phyloP scores from a whole-genome alignment of 2,113 vertebrate genomes.

The Gallinago media region DNA sequence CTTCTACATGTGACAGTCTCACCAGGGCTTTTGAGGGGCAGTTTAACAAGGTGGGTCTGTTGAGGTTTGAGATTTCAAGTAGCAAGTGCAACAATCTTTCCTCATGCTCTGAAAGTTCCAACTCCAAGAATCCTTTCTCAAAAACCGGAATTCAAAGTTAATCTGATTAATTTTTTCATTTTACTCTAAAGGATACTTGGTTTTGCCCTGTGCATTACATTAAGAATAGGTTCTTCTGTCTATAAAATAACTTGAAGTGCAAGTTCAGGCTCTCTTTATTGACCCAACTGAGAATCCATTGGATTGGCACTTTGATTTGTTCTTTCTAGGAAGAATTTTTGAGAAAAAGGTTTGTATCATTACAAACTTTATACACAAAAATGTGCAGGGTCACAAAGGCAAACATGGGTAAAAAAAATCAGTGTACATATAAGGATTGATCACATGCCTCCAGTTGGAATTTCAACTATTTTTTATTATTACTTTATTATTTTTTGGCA shows the following conservation, averaged over 20 bases:
- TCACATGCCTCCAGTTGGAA: background rate
- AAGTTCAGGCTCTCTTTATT: background rate
- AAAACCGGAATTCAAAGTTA: conserved; percentile 25
- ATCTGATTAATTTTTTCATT: conserved; percentile 34
- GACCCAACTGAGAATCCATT: background rate
- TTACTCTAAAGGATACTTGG: background rate
- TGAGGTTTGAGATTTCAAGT: background rate
- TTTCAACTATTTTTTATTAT: background rate
- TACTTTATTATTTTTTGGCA: background rate
- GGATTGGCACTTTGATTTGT: background rate
- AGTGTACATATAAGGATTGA: background rate
- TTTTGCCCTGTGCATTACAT: background rate
- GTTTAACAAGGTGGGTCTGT: background rate
- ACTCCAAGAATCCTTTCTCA: conserved; percentile 28
- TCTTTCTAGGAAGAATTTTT: background rate
- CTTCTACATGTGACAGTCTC: background rate
- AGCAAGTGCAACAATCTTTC: background rate
- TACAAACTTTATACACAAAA: background rate
- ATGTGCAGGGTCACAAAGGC: background rate
- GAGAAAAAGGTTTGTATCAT: background rate
- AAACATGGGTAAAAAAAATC: background rate
- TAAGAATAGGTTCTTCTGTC: background rate
- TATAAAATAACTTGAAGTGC: background rate
- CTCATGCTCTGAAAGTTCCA: background rate
- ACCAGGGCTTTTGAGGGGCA: background rate